Evolutionary conservation across 2,113 vertebrate genomes (phyloP), one percentile per base, ranked within the genome.

Genomic region (Lasiurus borealis): DNA sequence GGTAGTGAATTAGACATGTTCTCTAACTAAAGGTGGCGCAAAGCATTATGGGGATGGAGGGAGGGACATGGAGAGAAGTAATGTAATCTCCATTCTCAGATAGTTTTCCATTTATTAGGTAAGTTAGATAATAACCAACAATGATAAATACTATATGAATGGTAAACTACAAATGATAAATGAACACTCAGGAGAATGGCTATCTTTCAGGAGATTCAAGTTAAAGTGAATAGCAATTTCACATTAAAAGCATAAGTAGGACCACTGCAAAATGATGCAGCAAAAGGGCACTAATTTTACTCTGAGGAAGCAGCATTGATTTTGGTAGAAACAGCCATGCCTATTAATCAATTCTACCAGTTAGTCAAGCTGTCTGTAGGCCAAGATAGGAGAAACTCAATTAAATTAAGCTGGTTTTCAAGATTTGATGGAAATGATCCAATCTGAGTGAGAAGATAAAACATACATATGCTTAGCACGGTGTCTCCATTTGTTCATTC

Each of bases 361-460:
- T 76, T 31, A 90, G 36, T 76, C 69, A 80, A 86, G 71, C 19
- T 84, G n/a, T 68, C 69, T 72, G 11, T 18, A 81, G 57, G 15
- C 34, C 18, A 16, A 89, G 31, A 87, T 54, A 83, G 89, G 54
- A 85, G 52, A 85, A 92, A 82, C 46, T 73, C 34, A 4, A 62
- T 88, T 91, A 95, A 91, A 90, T 97, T 90, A 96, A 82, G 72
- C 62, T 54, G 57, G 6, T 85, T 96, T 77, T 92, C 81, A 84
- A 94, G 80, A 88, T 72, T 66, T 95, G 40, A 94, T 48, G 44
- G 78, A 78, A 94, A 94, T 80, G 85, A 80, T 88, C 66, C 86
- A 73, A 77, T 78, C 16, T 90, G 9, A 73, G 46, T 88, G 54
- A 85, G 36, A 88, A 85, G 40, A 88, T 81, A 93, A 94, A 95